These are phyloP conservation scores for Tenthredo scrophulariae DNA, from an alignment of 2,888 invertebrate species.

Conservation along the genomic window DNA sequence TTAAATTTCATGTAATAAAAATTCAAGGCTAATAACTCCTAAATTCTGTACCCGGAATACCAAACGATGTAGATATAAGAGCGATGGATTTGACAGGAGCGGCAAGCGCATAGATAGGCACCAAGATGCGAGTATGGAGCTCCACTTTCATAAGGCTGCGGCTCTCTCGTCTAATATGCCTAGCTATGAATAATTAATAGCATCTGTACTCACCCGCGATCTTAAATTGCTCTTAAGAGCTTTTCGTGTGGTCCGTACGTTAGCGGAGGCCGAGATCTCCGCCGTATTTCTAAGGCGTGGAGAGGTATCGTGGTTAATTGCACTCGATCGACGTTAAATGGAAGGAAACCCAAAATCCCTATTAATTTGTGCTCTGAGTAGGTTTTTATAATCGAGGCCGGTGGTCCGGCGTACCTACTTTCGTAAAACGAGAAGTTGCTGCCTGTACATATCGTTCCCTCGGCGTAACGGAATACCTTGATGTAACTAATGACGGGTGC, in stretches of 20 bases:
- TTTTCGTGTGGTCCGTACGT: conserved; percentile 50
- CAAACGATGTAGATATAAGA: conserved; percentile 43
- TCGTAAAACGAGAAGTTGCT: conserved; percentile 45
- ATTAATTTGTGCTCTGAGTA: conserved; percentile 53
- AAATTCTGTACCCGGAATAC: conserved; percentile 26
- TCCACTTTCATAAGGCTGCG: conserved; percentile 45
- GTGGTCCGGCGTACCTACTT: conserved; percentile 47
- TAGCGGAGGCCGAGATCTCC: neutral
- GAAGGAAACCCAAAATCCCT: conserved; percentile 47
- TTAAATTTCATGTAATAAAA: neutral
- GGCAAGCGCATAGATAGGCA: conserved; percentile 2
- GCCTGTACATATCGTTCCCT: neutral
- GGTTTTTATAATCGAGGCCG: conserved; percentile 47
- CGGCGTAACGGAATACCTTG: conserved; percentile 41
- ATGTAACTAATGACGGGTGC: conserved; percentile 50
- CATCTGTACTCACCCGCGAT: conserved; percentile 48
- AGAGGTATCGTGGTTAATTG: conserved; percentile 48
- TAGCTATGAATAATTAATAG: conserved; percentile 50
- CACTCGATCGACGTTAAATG: conserved; percentile 51
- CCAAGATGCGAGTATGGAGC: neutral
- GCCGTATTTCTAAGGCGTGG: conserved; percentile 39
- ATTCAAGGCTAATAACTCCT: conserved; percentile 7
- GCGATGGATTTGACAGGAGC: conserved; percentile 45
- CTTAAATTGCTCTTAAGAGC: conserved; percentile 49
- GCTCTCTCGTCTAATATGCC: conserved; percentile 38